A percentile compares a stretch with the other conserved stretches of the same genome.
phyloP scores from a whole-genome alignment of 2,888 invertebrate species.

The Dyspetes luteomarginatus region DNA sequence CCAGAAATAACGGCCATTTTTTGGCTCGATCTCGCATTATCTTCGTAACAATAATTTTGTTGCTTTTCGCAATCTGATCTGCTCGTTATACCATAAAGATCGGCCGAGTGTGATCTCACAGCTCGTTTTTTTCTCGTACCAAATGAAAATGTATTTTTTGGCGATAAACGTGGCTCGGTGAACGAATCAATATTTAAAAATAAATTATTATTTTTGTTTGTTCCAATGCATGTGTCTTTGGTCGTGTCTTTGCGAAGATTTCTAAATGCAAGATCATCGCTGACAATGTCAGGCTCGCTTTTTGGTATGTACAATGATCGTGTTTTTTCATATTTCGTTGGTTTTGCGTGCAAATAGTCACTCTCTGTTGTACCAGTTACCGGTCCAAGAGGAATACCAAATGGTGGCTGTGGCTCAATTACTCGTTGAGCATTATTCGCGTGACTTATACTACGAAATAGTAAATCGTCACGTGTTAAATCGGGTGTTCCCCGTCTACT shows the following conservation, averaged over 20 bases:
- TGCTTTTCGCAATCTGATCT: slow-evolving; percentile 74
- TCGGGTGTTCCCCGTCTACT: slow-evolving; percentile 88
- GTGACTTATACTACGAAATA: slow-evolving; percentile 91
- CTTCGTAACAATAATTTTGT: slow-evolving; percentile 64
- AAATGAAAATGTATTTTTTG: slow-evolving; percentile 51
- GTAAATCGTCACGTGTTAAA: slow-evolving; percentile 92
- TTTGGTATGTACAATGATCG: slow-evolving; percentile 88
- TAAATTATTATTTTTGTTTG: slow-evolving; percentile 79
- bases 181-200: slow-evolving; percentile 20
- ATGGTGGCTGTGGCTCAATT: slow-evolving; percentile 93
- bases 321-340: slow-evolving; percentile 79
- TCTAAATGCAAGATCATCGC: slow-evolving; percentile 94
- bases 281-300: slow-evolving; percentile 91
- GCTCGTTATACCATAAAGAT: slow-evolving; percentile 91
- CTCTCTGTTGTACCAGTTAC: slow-evolving; percentile 91
- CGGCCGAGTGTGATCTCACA: slow-evolving; percentile 92
- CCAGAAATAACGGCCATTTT: no score
- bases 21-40: slow-evolving; percentile 52
- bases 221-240: slow-evolving; percentile 79
- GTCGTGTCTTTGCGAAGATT: slow-evolving; percentile 91
- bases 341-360: slow-evolving; percentile 90
- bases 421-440: slow-evolving; percentile 89
- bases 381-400: slow-evolving; percentile 95
- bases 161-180: slow-evolving; percentile 29
- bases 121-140: slow-evolving; percentile 90